phyloP scores from a whole-genome alignment of 2,888 invertebrate species.

The Psylliodes chrysocephalus region DNA sequence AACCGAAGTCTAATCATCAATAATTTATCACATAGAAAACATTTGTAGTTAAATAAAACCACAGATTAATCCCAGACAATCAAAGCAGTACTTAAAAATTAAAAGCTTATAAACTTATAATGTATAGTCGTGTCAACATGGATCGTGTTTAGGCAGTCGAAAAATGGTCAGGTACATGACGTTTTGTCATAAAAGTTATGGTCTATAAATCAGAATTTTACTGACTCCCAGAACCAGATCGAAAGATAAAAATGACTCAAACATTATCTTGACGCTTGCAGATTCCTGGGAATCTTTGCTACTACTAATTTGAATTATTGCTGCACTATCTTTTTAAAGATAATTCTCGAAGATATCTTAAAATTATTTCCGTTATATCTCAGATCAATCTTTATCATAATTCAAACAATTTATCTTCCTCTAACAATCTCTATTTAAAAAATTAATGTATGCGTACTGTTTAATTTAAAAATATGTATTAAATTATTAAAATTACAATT shows the following conservation, averaged over 20 bases:
- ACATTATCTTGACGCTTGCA: constrained; percentile 41
- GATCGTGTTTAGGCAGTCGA: constrained; percentile 54
- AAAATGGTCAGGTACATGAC: constrained; percentile 55
- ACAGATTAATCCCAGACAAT: not conserved
- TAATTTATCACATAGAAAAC: not conserved
- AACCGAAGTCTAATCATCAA: too few relatives aligned
- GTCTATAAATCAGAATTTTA: constrained; percentile 59
- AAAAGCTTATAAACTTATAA: constrained; percentile 17
- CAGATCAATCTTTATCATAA: too few relatives aligned
- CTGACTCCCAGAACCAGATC: constrained; percentile 39
- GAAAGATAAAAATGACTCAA: constrained; percentile 45
- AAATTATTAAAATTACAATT: too few relatives aligned
- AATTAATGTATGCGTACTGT: too few relatives aligned
- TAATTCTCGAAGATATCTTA: not conserved
- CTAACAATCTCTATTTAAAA: too few relatives aligned
- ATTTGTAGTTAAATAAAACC: not conserved
- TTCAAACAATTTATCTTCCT: too few relatives aligned
- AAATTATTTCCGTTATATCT: not conserved
- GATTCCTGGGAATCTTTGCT: constrained; percentile 38
- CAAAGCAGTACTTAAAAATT: constrained; percentile 7
- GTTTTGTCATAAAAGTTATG: constrained; percentile 60
- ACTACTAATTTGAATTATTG: not conserved
- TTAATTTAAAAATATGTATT: too few relatives aligned
- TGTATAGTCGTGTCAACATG: constrained; percentile 56
- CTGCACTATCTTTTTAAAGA: not conserved